Percentiles rank a stretch among this genome's conserved stretches.
Conservation (phyloP, 2,113 vertebrate species). For the Trachemys scripta region DNA sequence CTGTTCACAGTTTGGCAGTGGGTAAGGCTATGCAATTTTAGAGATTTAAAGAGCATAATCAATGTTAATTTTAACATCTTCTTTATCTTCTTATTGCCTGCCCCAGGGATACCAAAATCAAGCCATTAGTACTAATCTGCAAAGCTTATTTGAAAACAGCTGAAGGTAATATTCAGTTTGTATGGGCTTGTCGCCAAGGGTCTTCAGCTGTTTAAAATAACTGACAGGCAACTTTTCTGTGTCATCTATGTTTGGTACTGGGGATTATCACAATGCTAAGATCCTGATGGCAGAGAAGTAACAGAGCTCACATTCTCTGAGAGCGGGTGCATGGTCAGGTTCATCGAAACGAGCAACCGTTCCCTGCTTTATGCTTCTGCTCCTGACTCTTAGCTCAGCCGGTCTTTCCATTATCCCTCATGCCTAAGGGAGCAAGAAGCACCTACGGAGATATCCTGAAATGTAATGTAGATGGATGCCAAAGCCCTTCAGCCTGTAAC, state of each 20-base stretch:
- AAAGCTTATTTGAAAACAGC: conserved; percentile 39
- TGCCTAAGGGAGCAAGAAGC: background rate
- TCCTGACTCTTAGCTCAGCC: background rate
- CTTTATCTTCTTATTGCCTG: background rate
- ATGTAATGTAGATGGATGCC: background rate
- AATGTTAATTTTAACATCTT: background rate
- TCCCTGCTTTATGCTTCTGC: background rate
- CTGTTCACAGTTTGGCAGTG: background rate
- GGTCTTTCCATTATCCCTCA: background rate
- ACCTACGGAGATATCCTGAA: background rate
- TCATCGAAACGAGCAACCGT: background rate
- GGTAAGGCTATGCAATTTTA: background rate
- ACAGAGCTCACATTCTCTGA: accelerated
- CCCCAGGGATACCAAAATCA: background rate
- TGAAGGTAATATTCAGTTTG: background rate
- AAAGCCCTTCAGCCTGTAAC: conserved; percentile 13
- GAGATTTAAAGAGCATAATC: background rate
- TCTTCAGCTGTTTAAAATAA: background rate
- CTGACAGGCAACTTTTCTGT: background rate
- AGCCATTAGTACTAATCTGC: background rate
- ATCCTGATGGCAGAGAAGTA: accelerated
- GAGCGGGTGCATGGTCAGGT: accelerated
- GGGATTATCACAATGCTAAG: background rate
- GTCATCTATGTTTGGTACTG: background rate
- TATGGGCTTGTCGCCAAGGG: background rate